These are phyloP conservation scores for Donacobius atricapilla DNA, from an alignment of 2,113 vertebrate species.

Conservation along the genomic window DNA sequence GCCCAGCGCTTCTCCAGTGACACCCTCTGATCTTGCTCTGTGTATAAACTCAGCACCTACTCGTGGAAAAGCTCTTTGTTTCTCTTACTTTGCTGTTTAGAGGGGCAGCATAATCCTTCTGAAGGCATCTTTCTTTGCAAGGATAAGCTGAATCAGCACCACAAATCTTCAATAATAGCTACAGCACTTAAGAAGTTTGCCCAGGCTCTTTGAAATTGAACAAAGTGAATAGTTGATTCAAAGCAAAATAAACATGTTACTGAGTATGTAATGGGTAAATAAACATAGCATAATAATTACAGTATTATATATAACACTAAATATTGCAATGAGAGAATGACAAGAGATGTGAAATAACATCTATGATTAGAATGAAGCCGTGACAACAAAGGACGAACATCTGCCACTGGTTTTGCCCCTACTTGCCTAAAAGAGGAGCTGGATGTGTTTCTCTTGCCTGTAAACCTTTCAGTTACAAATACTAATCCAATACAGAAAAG, in stretches of 20 bases:
- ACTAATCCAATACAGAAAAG: not conserved
- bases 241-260: not conserved
- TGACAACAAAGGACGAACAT: not conserved
- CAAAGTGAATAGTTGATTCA: not conserved
- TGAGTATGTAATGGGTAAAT: not conserved
- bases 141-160: not conserved
- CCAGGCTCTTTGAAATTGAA: accelerated
- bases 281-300: not conserved
- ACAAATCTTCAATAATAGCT: not conserved
- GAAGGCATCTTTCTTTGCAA: not conserved
- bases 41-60: not conserved
- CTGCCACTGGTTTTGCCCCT: not conserved
- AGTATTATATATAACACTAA: not conserved
- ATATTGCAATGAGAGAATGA: accelerated
- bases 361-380: not conserved
- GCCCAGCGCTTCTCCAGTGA: not conserved
- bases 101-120: not conserved
- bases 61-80: not conserved
- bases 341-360: not conserved
- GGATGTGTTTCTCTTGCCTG: not conserved
- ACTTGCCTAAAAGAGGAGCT: not conserved
- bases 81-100: not conserved
- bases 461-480: not conserved
- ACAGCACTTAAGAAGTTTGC: not conserved
- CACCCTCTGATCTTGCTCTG: not conserved